Conservation (phyloP, 37 sponge, comb jelly and placozoan species). For the Beroe forskalii region DNA sequence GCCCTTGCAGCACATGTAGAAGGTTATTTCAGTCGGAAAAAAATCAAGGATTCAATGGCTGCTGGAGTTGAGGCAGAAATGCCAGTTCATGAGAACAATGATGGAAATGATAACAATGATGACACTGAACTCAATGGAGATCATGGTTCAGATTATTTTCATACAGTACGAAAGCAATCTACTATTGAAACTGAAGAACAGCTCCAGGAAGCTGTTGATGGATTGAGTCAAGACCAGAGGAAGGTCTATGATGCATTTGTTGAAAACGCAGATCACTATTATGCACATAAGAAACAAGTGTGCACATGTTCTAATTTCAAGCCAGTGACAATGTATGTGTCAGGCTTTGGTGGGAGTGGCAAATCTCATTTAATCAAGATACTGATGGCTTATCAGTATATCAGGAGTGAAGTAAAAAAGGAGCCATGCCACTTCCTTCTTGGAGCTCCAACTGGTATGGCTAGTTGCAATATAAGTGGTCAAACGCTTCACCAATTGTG, state of each 20-base stretch:
- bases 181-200: background rate
- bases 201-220: background rate
- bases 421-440: background rate
- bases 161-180: background rate
- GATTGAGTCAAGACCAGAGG: background rate
- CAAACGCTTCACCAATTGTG: background rate
- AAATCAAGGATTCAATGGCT: no score
- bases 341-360: background rate
- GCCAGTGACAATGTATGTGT: background rate
- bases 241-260: background rate
- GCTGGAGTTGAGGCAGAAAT: no score
- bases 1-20: no score
- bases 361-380: background rate
- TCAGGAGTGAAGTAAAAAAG: background rate
- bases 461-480: background rate
- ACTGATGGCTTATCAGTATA: background rate
- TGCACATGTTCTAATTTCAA: background rate
- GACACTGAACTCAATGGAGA: background rate
- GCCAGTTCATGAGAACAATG: no score
- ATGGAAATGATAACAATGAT: background rate
- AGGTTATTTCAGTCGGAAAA: no score
- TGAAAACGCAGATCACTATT: background rate
- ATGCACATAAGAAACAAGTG: background rate
- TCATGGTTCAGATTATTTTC: background rate
- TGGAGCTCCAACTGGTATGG: constrained; percentile 2